Base-by-base conservation (phyloP, 2,797 vertebrate genomes). In the Myotis findleyi region DNA sequence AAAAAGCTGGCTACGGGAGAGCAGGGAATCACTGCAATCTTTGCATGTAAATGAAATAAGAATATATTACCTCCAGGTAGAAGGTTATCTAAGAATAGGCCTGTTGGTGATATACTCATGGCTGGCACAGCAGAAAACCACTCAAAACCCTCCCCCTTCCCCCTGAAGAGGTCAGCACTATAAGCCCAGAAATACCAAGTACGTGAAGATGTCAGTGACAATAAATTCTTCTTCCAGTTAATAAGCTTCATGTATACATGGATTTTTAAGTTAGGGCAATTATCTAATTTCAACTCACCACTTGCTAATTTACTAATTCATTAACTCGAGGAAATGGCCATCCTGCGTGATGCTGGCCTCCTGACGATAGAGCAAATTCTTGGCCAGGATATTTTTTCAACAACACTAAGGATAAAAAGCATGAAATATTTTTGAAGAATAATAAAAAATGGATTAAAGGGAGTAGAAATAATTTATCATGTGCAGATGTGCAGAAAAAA, bases 381-480 rank as follows among this genome's bases (percentile, higher is more conserved):
- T 97, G 97, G 95, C 93, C 96, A 96, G 95, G 77, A 95, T 97
- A 97, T 98, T 96, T 98, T 98, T 98, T 97, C 96, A 94, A 95
- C 85, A 97, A 96, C 89, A 93, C 66, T 59, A 94, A 94, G 95
- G 97, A 98, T 97, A 97, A 91, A 97, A 97, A 98, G 68, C 94
- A 89, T 47, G 97, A 97, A 87, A 96, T 93, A 91, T 96, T 97
- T 91, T 96, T 95, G 94, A 98, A 98, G 97, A 98, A 98, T 98
- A 98, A 98, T 98, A 98, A 98, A 98, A 98, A 98, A 98, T 98
- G 96, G 96, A 98, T 98, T 98, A 98, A 98, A 98, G 96, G 71
- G 93, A 98, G 96, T 77, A 98, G 98, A 98, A 98, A 98, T 98
- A 98, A 98, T 98, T 98, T 97, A 98, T 98, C 96, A 98, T 30